Base-by-base conservation (phyloP, 2,113 vertebrate genomes). In the Sula dactylatra region DNA sequence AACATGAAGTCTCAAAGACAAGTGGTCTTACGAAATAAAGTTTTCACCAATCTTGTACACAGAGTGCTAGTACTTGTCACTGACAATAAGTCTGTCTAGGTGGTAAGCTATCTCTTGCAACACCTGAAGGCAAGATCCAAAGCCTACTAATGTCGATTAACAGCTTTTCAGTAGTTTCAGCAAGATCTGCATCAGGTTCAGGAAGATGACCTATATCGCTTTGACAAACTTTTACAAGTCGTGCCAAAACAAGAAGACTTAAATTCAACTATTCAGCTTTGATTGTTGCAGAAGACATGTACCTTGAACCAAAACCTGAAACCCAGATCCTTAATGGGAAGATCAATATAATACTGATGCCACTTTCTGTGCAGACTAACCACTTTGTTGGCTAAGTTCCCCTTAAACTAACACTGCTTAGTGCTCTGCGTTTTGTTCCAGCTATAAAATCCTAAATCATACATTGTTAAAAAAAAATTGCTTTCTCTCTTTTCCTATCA, bases 211-310 rank as follows among this genome's bases (percentile, higher is more conserved):
- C 8, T 34, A 36, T 21, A 64, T 27, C 34, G 21, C 25, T 56
- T 79, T 1, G 1, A 70, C 1, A n/a, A 61, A 45, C 0, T 0
- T 36, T 74, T 74, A 38, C 22, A 62, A 62, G 17, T 47, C 1
- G 1, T 10, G 26, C 59, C 61, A 64, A 87, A 90, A 29, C 6
- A 29, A 40, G 55, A 56, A 64, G 29, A 32, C 25, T 64, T 56
- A 52, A 52, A 58, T 73, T 56, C 77, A 90, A 24, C 6, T 15
- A 3, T 32, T 36, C 21, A 17, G 10, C 29, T 47, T 52, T 22
- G 13, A 42, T 54, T 66, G 13, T 13, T 47, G 50, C 27, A 73
- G 59, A 69, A 79, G 73, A 58, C 2, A 9, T 7, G 4, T 27
- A 31, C 34, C 44, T 31, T 40, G 59, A 58, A 73, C 29, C 19